These are phyloP conservation scores for Blastomussa wellsi DNA, from an alignment of 92 coral and sea anemone species.

Conservation along the genomic window DNA sequence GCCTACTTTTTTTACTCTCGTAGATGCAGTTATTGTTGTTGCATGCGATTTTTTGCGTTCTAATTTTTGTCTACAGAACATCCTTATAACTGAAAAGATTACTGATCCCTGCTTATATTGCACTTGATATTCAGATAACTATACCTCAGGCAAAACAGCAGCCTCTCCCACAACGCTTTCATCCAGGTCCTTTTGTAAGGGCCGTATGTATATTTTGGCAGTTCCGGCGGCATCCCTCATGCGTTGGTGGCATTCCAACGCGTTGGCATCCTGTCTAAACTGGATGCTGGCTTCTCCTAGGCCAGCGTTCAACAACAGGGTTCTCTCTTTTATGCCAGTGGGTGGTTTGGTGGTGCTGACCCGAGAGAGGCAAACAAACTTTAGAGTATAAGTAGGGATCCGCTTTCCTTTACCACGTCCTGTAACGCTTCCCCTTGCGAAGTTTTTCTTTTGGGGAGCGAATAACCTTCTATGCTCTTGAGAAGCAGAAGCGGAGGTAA, in stretches of 20 bases:
- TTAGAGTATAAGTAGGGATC: constrained; percentile 52
- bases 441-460: constrained; percentile 22
- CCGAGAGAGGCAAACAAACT: constrained; percentile 52
- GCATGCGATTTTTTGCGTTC: no score
- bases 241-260: constrained; percentile 39
- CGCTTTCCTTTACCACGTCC: constrained; percentile 50
- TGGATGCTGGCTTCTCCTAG: constrained; percentile 64
- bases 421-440: background rate
- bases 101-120: no score
- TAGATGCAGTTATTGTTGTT: no score
- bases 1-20: no score
- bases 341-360: constrained; percentile 43
- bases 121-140: background rate
- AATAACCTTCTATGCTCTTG: constrained; percentile 30
- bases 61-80: no score
- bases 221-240: constrained; percentile 57
- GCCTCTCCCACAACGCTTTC: constrained; percentile 2
- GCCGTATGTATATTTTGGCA: constrained; percentile 60
- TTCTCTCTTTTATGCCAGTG: constrained; percentile 43
- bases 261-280: constrained; percentile 19
- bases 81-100: no score
- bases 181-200: constrained; percentile 50
- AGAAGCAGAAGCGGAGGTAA: background rate
- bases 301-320: constrained; percentile 53
- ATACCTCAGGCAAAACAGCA: background rate